Percentiles rank a stretch among this genome's conserved stretches.
Conservation (phyloP, 2,113 vertebrate species). For the Geococcyx californianus region DNA sequence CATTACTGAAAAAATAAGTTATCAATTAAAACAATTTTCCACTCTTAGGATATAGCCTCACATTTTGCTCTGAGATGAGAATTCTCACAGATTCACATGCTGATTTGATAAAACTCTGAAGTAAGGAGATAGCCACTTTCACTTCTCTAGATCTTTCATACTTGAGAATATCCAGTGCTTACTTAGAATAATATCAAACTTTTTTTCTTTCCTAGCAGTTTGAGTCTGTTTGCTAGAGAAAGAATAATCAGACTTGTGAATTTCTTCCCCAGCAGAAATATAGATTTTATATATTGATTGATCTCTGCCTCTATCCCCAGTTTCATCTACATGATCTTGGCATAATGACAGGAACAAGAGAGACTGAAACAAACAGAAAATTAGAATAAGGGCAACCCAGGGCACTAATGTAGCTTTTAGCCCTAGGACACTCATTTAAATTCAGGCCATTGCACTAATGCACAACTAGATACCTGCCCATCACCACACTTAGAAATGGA, state of each 20-base stretch:
- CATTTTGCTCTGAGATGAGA: background rate
- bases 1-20: background rate
- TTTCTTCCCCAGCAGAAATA: background rate
- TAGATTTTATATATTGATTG: background rate
- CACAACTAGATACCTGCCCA: background rate
- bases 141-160: background rate
- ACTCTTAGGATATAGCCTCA: background rate
- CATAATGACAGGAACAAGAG: background rate
- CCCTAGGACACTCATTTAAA: background rate
- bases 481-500: background rate
- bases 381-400: conserved; percentile 10
- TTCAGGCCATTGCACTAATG: conserved; percentile 28
- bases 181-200: accelerated
- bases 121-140: background rate
- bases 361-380: background rate
- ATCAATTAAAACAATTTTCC: background rate
- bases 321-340: background rate
- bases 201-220: background rate
- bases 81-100: background rate
- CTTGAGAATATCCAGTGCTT: background rate
- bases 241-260: background rate
- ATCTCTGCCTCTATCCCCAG: background rate
- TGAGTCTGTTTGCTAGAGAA: background rate
- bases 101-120: background rate
- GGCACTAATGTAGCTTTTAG: background rate